phyloP scores from a whole-genome alignment of 2,888 invertebrate genomes.

The Drosophila flavopinicola region DNA sequence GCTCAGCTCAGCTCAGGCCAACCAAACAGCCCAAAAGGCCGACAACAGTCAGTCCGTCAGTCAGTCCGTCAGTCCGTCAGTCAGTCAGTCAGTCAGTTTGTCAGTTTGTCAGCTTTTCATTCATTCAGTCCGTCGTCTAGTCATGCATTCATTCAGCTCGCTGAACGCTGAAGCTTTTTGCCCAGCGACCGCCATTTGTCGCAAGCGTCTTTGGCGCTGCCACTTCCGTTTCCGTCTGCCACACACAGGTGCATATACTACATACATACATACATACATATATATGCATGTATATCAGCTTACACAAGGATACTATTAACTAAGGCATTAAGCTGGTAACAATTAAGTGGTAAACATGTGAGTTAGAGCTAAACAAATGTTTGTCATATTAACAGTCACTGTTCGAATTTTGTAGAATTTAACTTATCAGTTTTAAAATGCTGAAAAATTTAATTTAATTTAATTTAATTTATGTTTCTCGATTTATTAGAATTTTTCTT shows the following conservation, averaged over 20 bases:
- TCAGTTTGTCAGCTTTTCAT: constrained; percentile 9
- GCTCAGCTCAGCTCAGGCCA: constrained; percentile 22
- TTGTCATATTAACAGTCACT: too few species aligned
- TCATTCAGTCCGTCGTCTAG: constrained; percentile 11
- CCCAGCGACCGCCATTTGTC: constrained; percentile 53
- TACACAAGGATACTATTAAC: constrained; percentile 9
- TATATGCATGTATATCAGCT: constrained; percentile 10
- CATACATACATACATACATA: not conserved
- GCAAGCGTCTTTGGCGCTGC: constrained; percentile 42
- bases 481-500: too few species aligned
- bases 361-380: too few species aligned
- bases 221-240: constrained; percentile 62
- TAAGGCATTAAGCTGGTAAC: constrained; percentile 1
- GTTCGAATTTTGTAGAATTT: too few species aligned
- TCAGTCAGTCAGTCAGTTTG: constrained; percentile 11
- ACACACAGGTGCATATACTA: constrained; percentile 22
- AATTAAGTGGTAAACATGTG: too few species aligned
- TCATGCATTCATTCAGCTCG: constrained; percentile 21
- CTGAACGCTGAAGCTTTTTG: constrained; percentile 28
- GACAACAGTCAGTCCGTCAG: constrained; percentile 12
- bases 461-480: too few species aligned
- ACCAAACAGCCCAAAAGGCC: constrained; percentile 12
- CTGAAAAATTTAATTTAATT: too few species aligned
- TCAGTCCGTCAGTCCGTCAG: constrained; percentile 20
- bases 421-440: too few species aligned